Base-by-base conservation (phyloP, 2,888 invertebrate species). In the Geotrupes spiniger region DNA sequence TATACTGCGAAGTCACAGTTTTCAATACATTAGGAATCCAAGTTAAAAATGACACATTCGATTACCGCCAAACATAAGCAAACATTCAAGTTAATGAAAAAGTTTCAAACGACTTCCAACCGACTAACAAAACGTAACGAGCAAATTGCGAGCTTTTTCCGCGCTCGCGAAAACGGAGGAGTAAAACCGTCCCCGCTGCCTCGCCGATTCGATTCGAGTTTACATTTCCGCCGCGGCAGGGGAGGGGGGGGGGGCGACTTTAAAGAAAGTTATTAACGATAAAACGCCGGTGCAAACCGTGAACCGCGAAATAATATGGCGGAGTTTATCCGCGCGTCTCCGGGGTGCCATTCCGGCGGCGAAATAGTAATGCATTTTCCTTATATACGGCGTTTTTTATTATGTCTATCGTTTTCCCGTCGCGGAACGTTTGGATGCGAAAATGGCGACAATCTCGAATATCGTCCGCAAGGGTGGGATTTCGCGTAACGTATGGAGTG, bases 341-440 rank as follows among this genome's bases (percentile, higher is more conserved):
- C 70, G 33, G 71, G 69, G 72, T 57, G 58, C 67, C 72, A 72
- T 73, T 73, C 65, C 63, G 58, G 54, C 60, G 64, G 65, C 67
- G 69, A 64, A 72, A 70, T 73, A 69, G 72, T 72, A 73, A 73
- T 73, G 73, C 72, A 69, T 73, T 73, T 73, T 73, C 72, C 72
- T 72, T 73, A 73, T 73, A 72, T 68, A 71, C 21, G 21, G 69
- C 66, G 66, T 69, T 71, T 72, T 72, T 72, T 71, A 72, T 72
- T 73, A 71, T 69, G 68, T 70, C 71, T 71, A 71, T 71, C 68
- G 71, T 60, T 36, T 37, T 21, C 43, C 31, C 36, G 42, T 64
- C 63, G 65, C 21, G 64, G 52, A 58, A 58, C 63, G 58, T 58
- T 59, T 58, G 59, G 61, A 63, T 61, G 61, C 61, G 66, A 64